Base-by-base conservation (phyloP, 2,113 vertebrate genomes). In the Craseonycteris thonglongyai region DNA sequence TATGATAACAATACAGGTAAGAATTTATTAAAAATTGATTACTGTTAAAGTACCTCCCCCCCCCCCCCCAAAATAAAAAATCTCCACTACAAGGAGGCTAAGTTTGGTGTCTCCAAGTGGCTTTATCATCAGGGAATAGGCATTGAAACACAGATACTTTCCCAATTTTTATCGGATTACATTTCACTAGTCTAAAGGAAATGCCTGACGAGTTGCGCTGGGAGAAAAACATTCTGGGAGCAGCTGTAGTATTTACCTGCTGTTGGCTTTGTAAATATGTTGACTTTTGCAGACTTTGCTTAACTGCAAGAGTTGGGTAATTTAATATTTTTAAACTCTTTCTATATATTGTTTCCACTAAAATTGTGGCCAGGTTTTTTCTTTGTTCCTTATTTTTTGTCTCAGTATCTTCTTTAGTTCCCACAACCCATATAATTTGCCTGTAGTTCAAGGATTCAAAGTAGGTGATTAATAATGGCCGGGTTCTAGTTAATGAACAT, bases 1-100 rank as follows among this genome's bases (percentile, higher is more conserved):
- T 99, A 99, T 1, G 99, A 99, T 98, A 99, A 99, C 97, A 99
- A 99, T 97, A 99, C 99, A 98, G 99, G 99, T 99, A 98, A 4
- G 90, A n/a, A 45, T 90, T 49, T 69, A 90, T 87, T 81, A 61
- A 56, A 56, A 14, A 54, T 86, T 72, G 22, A 22, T 61, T 18
- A 76, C 10, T 95, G 10, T 76, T 69, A 87, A n/a, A n/a, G 78
- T n/a, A n/a, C n/a, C n/a, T n/a, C n/a, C n/a, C n/a, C n/a, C n/a
- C n/a, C n/a, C n/a, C n/a, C n/a, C n/a, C n/a, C n/a, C 51, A 80
- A 93, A 78, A 8, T 30, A 33, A 40, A 6, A 66, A 1, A 35
- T 69, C 66, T 26, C 0, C 28, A n/a, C 69, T 58, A 2, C 61
- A 42, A 71, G 35, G 65, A 0, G 63, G 45, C 7, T 92, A 47